These are phyloP conservation scores for Heliconius hortense DNA, from an alignment of 2,888 invertebrate genomes.

Conservation along the genomic window DNA sequence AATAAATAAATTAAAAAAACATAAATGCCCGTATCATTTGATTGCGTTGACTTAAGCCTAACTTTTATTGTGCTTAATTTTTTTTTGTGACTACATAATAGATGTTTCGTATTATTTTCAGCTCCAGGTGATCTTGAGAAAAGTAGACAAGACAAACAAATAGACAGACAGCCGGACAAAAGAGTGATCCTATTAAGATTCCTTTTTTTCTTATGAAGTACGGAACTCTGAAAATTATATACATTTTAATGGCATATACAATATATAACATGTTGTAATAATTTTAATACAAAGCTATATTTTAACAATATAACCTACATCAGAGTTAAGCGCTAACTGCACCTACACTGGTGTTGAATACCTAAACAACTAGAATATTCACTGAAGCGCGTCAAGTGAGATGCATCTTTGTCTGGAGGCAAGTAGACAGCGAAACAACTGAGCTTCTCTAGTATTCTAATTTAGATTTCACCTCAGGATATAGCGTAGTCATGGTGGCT, in stretches of 20 bases:
- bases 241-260: neutral
- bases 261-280: neutral
- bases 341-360: neutral
- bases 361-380: constrained; percentile 14
- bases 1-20: no score
- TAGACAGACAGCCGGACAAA: no score
- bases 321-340: neutral
- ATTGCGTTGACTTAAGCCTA: no score
- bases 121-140: no score
- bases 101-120: no score
- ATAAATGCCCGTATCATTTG: no score
- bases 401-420: constrained; percentile 7
- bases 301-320: neutral
- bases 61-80: no score
- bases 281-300: neutral
- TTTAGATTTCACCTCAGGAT: constrained; percentile 4
- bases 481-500: neutral
- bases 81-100: no score
- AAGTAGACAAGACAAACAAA: no score
- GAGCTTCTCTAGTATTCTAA: neutral
- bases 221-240: no score
- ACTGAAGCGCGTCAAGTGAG: constrained; percentile 5
- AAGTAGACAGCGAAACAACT: constrained; percentile 5
- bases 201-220: no score
- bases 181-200: no score